Base-by-base conservation (phyloP, 2,113 vertebrate species). In the Pelvicachromis taeniatus region DNA sequence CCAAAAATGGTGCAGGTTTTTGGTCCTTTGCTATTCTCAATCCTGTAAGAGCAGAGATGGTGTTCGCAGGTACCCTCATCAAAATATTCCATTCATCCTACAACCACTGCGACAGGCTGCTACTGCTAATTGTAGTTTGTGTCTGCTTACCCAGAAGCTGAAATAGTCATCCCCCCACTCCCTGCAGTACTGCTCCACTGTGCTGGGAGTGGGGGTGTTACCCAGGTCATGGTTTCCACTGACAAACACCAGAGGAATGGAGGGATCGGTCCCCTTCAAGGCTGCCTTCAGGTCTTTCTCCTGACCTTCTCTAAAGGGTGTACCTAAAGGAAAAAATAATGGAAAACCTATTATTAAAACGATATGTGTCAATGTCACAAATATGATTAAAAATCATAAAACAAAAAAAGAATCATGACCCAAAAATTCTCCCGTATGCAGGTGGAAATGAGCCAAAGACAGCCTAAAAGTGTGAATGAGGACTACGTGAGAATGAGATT, bases 91-190 rank as follows among this genome's bases (percentile, higher is more conserved):
- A 78, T 35, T 40, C 14, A 17, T 45, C 17, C 78, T 14, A 16
- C 4, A 0, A 45, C 14, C 7, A 45, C 65, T 73, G 42, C 40
- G 29, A 48, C 21, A 73, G 65, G 40, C 65, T 73, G 9, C 2
- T 38, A 17, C 50, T 35, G 9, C 4, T 7, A 61, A 59, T 59
- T 55, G 19, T 59, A 9, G 45, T 8, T 2, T 1, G 9, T 21
- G 9, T 53, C 16, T 70, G 42, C 91, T 94, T 65, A 95, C 97
- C 98, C 98, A 99, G 93, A 99, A 99, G 94, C 97, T 97, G 94
- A 99, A 99, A 92, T 99, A 99, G 93, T 99, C 98, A 1, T 99
- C 97, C 1, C 99, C 99, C 98, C 98, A 99, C 2, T 89, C 94
- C 8, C 52, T 91, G 92, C 97, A 95, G 85, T 96, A 99, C 73